phyloP scores from a whole-genome alignment of 2,888 invertebrate species.

The Spodoptera exigua region DNA sequence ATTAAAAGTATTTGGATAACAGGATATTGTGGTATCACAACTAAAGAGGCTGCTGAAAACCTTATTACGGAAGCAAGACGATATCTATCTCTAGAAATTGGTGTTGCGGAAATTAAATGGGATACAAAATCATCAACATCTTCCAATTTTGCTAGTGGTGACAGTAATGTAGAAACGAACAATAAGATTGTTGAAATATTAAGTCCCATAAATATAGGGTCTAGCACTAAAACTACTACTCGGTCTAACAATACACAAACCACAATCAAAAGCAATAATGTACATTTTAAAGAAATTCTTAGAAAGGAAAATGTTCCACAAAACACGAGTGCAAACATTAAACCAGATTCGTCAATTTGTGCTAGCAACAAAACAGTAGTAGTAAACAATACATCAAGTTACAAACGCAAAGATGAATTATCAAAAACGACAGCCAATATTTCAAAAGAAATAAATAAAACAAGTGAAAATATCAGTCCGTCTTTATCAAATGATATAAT shows the following conservation, averaged over 20 bases:
- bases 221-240: background rate
- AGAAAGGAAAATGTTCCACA: slow-evolving; percentile 2
- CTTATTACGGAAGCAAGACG: slow-evolving; percentile 94
- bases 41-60: slow-evolving; percentile 94
- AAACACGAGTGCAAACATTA: background rate
- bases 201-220: slow-evolving; percentile 3
- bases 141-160: slow-evolving; percentile 19
- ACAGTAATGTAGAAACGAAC: slow-evolving; percentile 6
- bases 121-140: slow-evolving; percentile 63
- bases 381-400: slow-evolving; percentile 3
- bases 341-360: background rate
- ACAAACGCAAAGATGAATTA: slow-evolving; percentile 12
- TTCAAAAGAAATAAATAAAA: slow-evolving; percentile 13
- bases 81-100: slow-evolving; percentile 92
- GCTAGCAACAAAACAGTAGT: background rate
- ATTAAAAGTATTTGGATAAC: slow-evolving; percentile 93
- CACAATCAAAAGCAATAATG: background rate
- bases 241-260: background rate
- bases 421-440: slow-evolving; percentile 9
- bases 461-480: slow-evolving; percentile 28
- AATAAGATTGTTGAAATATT: background rate
- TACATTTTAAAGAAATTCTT: background rate
- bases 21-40: slow-evolving; percentile 94
- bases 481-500: slow-evolving; percentile 67
- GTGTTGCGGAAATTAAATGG: slow-evolving; percentile 92